Base-by-base conservation (phyloP, 1,140 invertebrate species). In the Drosophila erecta region DNA sequence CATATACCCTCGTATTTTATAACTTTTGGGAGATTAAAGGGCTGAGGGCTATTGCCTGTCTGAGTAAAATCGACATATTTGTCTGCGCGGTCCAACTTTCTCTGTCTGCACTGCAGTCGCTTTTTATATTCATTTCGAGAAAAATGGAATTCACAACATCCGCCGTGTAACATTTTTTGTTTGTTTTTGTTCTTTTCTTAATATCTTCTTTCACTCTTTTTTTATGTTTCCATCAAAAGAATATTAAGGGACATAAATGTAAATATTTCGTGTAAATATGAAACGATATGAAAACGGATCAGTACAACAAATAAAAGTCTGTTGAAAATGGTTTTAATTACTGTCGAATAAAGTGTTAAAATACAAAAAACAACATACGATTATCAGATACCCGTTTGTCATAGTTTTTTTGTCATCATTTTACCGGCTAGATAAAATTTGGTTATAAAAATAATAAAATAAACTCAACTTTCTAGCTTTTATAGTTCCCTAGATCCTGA, bases 251-350 rank as follows among this genome's bases (percentile, higher is more conserved):
- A 72, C 46, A 72, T 44, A 33, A 72, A 38, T 11, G 47, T 67
- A 60, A 72, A 72, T 72, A 60, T 60, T 37, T 35, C 40, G 59
- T n/a, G 55, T 47, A 72, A 60, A 72, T 60, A 60, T 60, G 46
- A 53, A 53, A 17, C 17, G 40, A 33, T 11, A 17, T n/a, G 7
- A 44, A 53, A 59, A 14, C 15, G 35, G 12, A 12, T n/a, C 15
- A 24, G 5, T 5, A 60, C 24, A 53, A 11, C 1, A 24, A 22
- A n/a, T 53, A n/a, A 55, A 38, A 14, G 15, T 22, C 7, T 4
- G 14, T 40, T n/a, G 7, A 47, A 24, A 24, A 6, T 43, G 7
- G 27, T 30, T 49, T 1, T 11, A 49, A 12, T 10, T 7, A 17
- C 11, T 11, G 17, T 40, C 35, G 46, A 24, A 38, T 0, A 14